Base-by-base conservation (phyloP, 1,140 invertebrate species). In the Drosophila baimaii region DNA sequence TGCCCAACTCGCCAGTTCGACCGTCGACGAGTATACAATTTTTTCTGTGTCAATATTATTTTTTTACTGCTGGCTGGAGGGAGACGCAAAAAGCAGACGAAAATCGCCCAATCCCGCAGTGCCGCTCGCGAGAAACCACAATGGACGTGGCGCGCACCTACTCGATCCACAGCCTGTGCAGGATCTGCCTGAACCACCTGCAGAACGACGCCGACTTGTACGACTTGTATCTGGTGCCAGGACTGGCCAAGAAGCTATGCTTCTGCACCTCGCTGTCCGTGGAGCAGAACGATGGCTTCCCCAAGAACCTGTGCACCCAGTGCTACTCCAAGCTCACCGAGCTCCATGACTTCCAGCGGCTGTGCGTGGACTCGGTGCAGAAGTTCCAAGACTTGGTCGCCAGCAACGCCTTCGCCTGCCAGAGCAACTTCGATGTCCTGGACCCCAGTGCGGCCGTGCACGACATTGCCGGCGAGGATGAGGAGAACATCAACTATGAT, bases 31-130 rank as follows among this genome's bases (percentile, higher is more conserved):
- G 81, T 84, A 84, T 84, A 84, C 82, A 76, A 78, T 81, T 84
- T 84, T 81, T 84, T 84, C 79, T 80, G 73, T 84, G 82, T 84
- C 81, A 84, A 86, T 84, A 86, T 84, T 84, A 81, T 84, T 86
- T 84, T 81, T 76, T 81, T 84, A 75, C 75, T 73, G 55, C 58
- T 77, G 77, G 62, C 58, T 63, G 63, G 75, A 52, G 58, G 79
- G 44, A 56, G 35, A 56, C 52, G 79, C 43, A 62, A 80, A 58
- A 72, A 64, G 35, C 39, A n/a, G 37, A 55, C 25, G 25, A 59
- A 63, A 62, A 23, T 19, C 6, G 62, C 35, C 54, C 33, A 21
- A 27, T 57, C 33, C 41, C 62, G 43, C 33, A 37, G 35, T 27
- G 52, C 51, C 61, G 33, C 35, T 29, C 29, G 65, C 44, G 44